phyloP scores from a whole-genome alignment of 2,888 invertebrate genomes.

The Torymus tubicola region DNA sequence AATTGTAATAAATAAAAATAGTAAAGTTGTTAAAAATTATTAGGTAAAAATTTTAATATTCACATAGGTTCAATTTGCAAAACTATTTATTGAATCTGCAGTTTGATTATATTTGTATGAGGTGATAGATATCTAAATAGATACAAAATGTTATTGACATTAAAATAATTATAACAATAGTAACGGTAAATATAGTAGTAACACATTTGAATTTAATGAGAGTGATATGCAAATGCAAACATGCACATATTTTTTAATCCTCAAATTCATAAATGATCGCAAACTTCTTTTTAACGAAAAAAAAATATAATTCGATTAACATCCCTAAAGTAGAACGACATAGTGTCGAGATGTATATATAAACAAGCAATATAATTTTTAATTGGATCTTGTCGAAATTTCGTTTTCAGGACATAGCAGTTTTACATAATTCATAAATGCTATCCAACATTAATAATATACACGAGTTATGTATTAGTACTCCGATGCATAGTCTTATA shows the following conservation, averaged over 20 bases:
- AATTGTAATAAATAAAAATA: too few species aligned
- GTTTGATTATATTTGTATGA: constrained; percentile 60
- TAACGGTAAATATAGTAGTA: constrained; percentile 56
- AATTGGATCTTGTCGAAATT: constrained; percentile 40
- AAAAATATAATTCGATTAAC: constrained; percentile 41
- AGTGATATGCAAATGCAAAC: constrained; percentile 55
- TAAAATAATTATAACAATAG: constrained; percentile 57
- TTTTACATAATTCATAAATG: constrained; percentile 49
- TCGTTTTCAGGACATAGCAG: constrained; percentile 36
- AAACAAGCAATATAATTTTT: constrained; percentile 44
- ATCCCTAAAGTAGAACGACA: constrained; percentile 43
- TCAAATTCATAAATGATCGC: constrained; percentile 39
- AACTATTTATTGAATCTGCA: constrained; percentile 66
- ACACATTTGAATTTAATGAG: constrained; percentile 54
- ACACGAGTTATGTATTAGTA: constrained; percentile 56
- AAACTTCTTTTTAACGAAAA: constrained; percentile 45
- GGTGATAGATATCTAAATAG: constrained; percentile 58
- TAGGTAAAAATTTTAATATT: constrained; percentile 16
- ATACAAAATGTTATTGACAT: constrained; percentile 60
- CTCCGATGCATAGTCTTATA: constrained; percentile 55
- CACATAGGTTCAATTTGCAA: constrained; percentile 63
- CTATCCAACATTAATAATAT: constrained; percentile 58
- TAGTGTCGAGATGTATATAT: constrained; percentile 31
- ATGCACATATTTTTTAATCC: constrained; percentile 39
- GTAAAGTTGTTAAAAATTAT: neutral